Evolutionary conservation across 2,113 vertebrate species (phyloP), one percentile per base, ranked within the genome.

Genomic region (Himantopus leucocephalus): DNA sequence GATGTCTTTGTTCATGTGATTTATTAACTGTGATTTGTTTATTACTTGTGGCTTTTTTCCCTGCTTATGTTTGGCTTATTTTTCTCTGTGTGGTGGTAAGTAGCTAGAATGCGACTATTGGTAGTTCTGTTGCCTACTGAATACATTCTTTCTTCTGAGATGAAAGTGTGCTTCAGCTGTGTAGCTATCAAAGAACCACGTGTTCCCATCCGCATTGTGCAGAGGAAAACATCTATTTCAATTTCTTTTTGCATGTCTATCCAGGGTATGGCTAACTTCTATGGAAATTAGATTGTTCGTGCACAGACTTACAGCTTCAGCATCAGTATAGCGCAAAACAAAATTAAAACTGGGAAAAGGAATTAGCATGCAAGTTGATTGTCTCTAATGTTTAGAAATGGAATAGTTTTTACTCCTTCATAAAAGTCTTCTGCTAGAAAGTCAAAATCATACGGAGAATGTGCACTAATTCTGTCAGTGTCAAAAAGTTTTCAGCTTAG

Each of bases 11-110:
- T 90, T 85, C 10, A 8, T 68, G 37, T 48, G 45, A 70, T 88
- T 88, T 94, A 83, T 86, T 84, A 72, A 23, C 56, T 70, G 19
- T 78, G 73, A 78, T 85, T 90, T 90, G 8, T 92, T 95, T 93
- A 52, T 64, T 6, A 23, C 34, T 56, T 73, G 45, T 66, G 50
- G 35, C 3, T 74, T 82, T 78, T 91, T 56, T 12, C 18, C 43
- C 32, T 85, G 30, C 18, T 74, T 90, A 13, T 48, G 14, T 59
- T 34, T 81, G 68, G 13, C 56, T 93, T 91, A 39, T 67, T 89
- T 83, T 70, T 58, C 35, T 85, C 66, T 64, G n/a, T 80, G 48
- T 62, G 70, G 60, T 58, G 10, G 5, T 85, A 63, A 95, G 85
- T 35, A 72, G 30, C 29, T 87, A 45, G 58, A 85, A 52, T 47